Base-by-base conservation (phyloP, 2,113 vertebrate genomes). In the Cnemophilus loriae region DNA sequence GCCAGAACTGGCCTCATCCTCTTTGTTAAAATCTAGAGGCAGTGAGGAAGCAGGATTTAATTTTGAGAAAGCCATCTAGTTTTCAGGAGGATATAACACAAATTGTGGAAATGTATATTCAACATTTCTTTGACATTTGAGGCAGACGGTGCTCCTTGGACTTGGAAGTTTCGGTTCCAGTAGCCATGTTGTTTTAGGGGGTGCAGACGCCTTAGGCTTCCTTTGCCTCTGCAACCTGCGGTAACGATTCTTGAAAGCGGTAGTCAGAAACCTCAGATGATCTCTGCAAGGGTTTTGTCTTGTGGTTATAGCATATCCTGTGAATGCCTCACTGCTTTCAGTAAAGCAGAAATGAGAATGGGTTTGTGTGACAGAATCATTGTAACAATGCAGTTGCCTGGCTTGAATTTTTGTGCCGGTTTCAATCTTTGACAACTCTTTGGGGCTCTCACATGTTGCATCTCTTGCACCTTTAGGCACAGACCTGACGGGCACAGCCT, bases 1-100 rank as follows among this genome's bases (percentile, higher is more conserved):
- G 84, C 16, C 32, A 65, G 69, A 71, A 46, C 10, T 0, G 0
- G 6, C 14, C 28, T 57, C 0, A 1, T 35, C 17, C 4, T 68
- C 56, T 68, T n/a, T n/a, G 33, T 64, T 78, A 67, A 91, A 53
- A 84, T 42, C 55, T 16, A 53, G n/a, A 41, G 55, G n/a, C 11
- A 22, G 10, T 10, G 32, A 93, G 57, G 70, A 92, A 76, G 41
- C 10, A 69, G 16, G 41, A 53, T 77, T 69, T 63, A 3, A 28
- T 71, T 70, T 27, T 89, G 39, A 68, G 61, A 49, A 60, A 37
- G 10, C 6, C 27, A 16, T 49, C 17, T 49, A 8, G 8, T 55
- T 79, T 65, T 57, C 22, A 74, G 53, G 20, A 69, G 6, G 53
- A 39, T 32, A 21, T 53, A 79, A 35, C 27, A 53, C 16, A 42